Base-by-base conservation (phyloP, 2,888 invertebrate species). In the Hirudinaria manillensis region DNA sequence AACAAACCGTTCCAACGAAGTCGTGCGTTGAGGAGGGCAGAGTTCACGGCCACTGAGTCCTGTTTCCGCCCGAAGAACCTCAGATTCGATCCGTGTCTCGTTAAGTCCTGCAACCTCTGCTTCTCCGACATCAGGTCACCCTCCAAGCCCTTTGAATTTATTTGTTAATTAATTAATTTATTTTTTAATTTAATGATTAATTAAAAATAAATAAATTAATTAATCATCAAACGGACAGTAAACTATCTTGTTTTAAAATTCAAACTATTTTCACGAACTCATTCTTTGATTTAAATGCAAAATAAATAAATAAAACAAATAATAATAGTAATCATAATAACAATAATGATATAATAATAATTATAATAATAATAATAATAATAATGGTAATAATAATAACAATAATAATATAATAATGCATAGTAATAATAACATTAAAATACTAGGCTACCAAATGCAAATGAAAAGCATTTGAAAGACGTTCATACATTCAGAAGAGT, bases 1-100 rank as follows among this genome's bases (percentile, higher is more conserved):
- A 83, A 80, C 36, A 85, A 80, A 76, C 84, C 84, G 81, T 84
- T 85, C 84, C 84, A 85, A 24, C 85, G 77, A 21, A 85, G 79
- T 68, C 83, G 80, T 75, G 84, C 83, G 75, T 82, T 82, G 70
- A 84, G 82, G 74, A 85, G 81, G 45, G 84, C 79, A 76, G 84
- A 84, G 80, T 84, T 84, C 45, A 85, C 83, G 21, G 55, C 45
- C 65, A 73, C 34, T 10, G 21, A 36, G n/a, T 73, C 73, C 4
- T 56, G 56, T 34, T 73, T 73, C 27, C 73, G 56, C 2, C 73
- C 73, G n/a, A 19, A 34, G 19, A 34, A 73, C 55, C 34, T 51
- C 38, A 73, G n/a, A n/a, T 36, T 21, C 13, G 36, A 34, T 56
- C 56, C 65, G 24, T 73, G 55, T 29, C 32, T 73, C 38, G 19